These are phyloP conservation scores for Micrasema minimum DNA, from an alignment of 1,140 invertebrate genomes.

Conservation along the genomic window DNA sequence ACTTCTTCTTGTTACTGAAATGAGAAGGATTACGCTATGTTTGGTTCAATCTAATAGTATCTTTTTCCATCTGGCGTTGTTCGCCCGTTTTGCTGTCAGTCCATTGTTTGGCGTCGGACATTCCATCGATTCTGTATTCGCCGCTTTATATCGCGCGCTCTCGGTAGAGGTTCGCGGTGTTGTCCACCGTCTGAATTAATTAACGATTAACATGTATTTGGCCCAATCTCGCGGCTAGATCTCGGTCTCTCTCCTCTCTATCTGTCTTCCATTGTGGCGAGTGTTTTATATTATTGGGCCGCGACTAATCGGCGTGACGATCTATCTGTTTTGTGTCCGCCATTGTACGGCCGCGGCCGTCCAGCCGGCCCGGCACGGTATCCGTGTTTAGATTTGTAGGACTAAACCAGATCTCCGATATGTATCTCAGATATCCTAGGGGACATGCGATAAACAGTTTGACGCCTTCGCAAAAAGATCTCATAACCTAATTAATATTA, in stretches of 20 bases:
- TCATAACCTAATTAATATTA: background rate
- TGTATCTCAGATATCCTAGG: constrained; percentile 10
- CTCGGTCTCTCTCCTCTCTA: constrained; percentile 24
- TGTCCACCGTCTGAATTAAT: constrained; percentile 48
- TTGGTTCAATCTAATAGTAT: too few species aligned
- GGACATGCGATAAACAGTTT: constrained; percentile 11
- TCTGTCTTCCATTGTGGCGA: constrained; percentile 39
- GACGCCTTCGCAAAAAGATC: constrained; percentile 16
- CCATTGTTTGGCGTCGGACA: too few species aligned
- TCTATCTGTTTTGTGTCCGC: constrained; percentile 36
- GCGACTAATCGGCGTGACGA: constrained; percentile 50
- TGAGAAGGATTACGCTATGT: too few species aligned
- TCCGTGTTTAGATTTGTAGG: constrained; percentile 44
- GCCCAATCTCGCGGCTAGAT: constrained; percentile 43
- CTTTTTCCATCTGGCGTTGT: too few species aligned
- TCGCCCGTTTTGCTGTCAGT: too few species aligned
- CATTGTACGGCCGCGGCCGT: too few species aligned
- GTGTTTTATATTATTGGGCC: constrained; percentile 48
- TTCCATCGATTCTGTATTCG: background rate
- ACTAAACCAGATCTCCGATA: constrained; percentile 28
- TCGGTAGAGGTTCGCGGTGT: constrained; percentile 5
- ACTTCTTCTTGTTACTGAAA: too few species aligned
- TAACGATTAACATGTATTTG: constrained; percentile 51
- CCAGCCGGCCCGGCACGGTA: constrained; percentile 24
- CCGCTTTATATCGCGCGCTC: constrained; percentile 1